Conservation (phyloP, 1,140 invertebrate genomes). For the Drosophila saltans region DNA sequence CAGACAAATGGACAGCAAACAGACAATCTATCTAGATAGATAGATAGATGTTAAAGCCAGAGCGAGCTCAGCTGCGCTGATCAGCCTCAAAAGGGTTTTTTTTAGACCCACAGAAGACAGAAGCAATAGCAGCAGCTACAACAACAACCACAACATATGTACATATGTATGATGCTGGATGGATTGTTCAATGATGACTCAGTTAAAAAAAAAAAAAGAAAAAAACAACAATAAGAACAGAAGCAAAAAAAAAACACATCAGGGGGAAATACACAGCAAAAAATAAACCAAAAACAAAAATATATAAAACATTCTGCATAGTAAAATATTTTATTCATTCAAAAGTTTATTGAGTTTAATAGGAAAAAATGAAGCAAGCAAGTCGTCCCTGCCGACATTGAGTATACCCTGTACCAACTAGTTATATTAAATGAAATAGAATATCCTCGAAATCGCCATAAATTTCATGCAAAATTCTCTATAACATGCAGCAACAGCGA, state of each 20-base stretch:
- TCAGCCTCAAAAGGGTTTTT: background rate
- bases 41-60: too few species aligned
- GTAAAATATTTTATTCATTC: too few species aligned
- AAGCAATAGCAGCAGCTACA: background rate
- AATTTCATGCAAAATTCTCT: too few species aligned
- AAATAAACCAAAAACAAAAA: background rate
- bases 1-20: background rate
- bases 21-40: background rate
- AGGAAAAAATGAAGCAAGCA: too few species aligned
- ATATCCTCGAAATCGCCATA: too few species aligned
- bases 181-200: slow-evolving; percentile 4
- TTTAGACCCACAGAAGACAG: background rate
- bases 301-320: too few species aligned
- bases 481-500: too few species aligned
- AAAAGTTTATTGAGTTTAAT: too few species aligned
- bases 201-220: slow-evolving; percentile 1
- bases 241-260: background rate
- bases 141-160: background rate
- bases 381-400: too few species aligned
- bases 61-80: background rate
- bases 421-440: too few species aligned
- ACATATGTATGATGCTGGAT: background rate
- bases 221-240: background rate
- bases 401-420: too few species aligned
- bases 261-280: slow-evolving; percentile 3